These are phyloP conservation scores for Drosophila trichaetosa DNA, from an alignment of 2,888 invertebrate species.

Conservation along the genomic window DNA sequence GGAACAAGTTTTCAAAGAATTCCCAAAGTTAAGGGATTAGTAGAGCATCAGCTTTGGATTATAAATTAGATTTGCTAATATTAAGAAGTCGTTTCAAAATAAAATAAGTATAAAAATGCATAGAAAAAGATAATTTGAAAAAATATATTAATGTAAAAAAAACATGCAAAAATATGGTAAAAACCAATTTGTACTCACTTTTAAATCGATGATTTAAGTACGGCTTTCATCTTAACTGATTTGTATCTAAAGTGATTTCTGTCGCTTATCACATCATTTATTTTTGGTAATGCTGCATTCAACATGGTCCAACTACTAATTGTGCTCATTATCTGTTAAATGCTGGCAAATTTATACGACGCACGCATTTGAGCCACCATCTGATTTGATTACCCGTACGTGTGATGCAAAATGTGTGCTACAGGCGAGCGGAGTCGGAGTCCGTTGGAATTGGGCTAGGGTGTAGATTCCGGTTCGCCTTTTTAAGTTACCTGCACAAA, in stretches of 20 bases:
- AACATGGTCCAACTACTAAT: slow-evolving; percentile 61
- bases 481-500: slow-evolving; percentile 53
- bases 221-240: not conserved
- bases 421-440: slow-evolving; percentile 3
- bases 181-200: not conserved
- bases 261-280: slow-evolving; percentile 44
- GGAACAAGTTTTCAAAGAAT: slow-evolving; percentile 9
- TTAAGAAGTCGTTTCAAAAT: not conserved
- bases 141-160: not conserved
- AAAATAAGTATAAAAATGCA: not conserved
- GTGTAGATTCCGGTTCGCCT: slow-evolving; percentile 9
- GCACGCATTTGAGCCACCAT: slow-evolving; percentile 67
- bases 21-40: not conserved
- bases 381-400: slow-evolving; percentile 76
- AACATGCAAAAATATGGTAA: not conserved
- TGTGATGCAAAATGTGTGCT: slow-evolving; percentile 36
- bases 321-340: slow-evolving; percentile 78
- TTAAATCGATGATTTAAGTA: not conserved
- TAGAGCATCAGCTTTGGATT: not conserved
- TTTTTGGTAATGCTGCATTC: slow-evolving; percentile 27
- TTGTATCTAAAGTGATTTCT: not conserved
- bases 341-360: slow-evolving; percentile 76
- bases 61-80: not conserved
- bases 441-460: not conserved
- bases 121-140: not conserved